These are phyloP conservation scores for Isoperla grammatica DNA, from an alignment of 2,888 invertebrate genomes.

Conservation along the genomic window DNA sequence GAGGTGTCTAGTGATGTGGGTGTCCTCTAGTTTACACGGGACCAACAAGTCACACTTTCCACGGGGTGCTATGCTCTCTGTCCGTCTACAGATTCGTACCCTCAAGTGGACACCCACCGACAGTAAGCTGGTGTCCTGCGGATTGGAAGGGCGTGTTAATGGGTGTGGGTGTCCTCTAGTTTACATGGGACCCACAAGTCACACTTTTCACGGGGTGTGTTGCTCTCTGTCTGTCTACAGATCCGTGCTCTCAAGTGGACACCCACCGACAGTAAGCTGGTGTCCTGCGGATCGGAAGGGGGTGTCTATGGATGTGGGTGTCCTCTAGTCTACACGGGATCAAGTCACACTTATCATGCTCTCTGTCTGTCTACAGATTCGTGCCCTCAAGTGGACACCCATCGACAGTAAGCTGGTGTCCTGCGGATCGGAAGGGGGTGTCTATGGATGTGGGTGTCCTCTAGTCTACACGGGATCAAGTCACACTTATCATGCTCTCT, in stretches of 20 bases:
- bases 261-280: slow-evolving; percentile 66
- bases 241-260: slow-evolving; percentile 64
- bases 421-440: slow-evolving; percentile 83
- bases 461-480: too few species aligned
- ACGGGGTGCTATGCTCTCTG: too few species aligned
- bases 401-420: slow-evolving; percentile 76
- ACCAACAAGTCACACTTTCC: too few species aligned
- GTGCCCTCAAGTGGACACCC: slow-evolving; percentile 62
- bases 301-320: slow-evolving; percentile 91
- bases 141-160: slow-evolving; percentile 85
- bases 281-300: slow-evolving; percentile 85
- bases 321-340: too few species aligned
- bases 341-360: too few species aligned
- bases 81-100: slow-evolving; percentile 51
- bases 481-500: too few species aligned
- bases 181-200: too few species aligned
- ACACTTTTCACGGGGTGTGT: too few species aligned
- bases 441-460: slow-evolving; percentile 93
- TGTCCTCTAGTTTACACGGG: too few species aligned
- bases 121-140: slow-evolving; percentile 74
- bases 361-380: too few species aligned
- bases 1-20: slow-evolving; percentile 92
- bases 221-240: too few species aligned
- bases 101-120: slow-evolving; percentile 74
- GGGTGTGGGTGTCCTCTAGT: too few species aligned